Conservation (phyloP, 2,888 invertebrate genomes). For the Leptinotarsa peninsularis region DNA sequence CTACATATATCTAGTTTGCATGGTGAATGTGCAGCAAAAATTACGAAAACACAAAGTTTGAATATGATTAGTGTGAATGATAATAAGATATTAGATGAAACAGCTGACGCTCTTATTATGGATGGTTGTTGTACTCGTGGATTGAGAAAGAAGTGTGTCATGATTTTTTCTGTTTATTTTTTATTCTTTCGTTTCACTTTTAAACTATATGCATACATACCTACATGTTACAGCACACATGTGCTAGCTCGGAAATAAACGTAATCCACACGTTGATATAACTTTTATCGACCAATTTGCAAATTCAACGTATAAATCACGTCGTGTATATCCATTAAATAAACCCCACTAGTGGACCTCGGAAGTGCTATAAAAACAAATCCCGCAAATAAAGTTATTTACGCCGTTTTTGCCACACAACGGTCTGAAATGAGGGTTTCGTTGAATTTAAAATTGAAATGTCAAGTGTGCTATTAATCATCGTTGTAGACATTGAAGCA, state of each 20-base stretch:
- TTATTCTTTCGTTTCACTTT: too few species aligned
- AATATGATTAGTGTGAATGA: too few species aligned
- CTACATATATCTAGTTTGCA: too few species aligned
- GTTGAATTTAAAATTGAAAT: conserved; percentile 12
- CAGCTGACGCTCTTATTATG: neutral
- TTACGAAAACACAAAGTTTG: too few species aligned
- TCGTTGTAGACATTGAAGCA: neutral
- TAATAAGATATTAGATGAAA: too few species aligned
- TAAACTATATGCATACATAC: too few species aligned
- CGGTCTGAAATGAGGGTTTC: neutral
- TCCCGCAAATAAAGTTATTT: conserved; percentile 11
- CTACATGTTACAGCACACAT: neutral
- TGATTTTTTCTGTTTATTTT: too few species aligned
- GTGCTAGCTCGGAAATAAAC: neutral
- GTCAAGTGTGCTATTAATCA: conserved; percentile 9
- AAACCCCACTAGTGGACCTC: conserved; percentile 8
- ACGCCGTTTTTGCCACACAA: neutral
- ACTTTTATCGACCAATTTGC: conserved; percentile 14
- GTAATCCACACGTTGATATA: conserved; percentile 6
- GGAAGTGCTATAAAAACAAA: conserved; percentile 11
- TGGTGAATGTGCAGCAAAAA: too few species aligned
- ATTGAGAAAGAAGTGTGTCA: neutral
- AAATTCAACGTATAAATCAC: conserved; percentile 3
- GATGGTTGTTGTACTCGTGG: neutral
- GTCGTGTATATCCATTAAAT: neutral